These are phyloP conservation scores for Chionis minor DNA, from an alignment of 2,113 vertebrate species.

Conservation along the genomic window DNA sequence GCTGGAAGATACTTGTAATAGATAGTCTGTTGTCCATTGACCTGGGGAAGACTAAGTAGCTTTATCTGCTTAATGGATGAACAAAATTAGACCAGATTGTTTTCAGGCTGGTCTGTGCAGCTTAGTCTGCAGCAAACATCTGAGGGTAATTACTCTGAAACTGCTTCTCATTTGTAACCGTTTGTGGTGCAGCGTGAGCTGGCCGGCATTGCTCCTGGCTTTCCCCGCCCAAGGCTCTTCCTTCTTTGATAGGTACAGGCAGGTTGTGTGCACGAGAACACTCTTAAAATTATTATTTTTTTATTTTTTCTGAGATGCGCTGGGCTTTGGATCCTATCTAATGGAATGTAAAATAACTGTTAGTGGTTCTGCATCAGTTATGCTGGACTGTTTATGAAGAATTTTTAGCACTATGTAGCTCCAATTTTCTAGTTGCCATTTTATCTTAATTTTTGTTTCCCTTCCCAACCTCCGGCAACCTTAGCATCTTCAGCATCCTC, in stretches of 20 bases:
- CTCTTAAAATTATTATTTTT: background rate
- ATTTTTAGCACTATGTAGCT: background rate
- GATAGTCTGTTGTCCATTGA: conserved; percentile 64
- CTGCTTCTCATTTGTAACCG: background rate
- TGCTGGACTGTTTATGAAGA: background rate
- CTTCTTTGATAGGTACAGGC: background rate
- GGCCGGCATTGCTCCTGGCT: background rate
- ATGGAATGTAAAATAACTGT: accelerated
- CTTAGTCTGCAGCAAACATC: conserved; percentile 39
- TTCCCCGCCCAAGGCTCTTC: background rate
- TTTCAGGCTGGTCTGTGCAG: conserved; percentile 46
- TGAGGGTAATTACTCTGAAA: conserved; percentile 3
- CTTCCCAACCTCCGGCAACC: background rate
- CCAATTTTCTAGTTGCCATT: background rate
- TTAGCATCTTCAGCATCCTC: background rate
- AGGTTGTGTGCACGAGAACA: background rate
- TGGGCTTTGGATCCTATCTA: background rate
- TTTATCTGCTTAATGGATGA: conserved; percentile 83
- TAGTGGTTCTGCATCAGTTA: background rate
- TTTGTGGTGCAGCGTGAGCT: background rate
- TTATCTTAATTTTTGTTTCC: background rate
- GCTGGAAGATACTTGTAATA: conserved; percentile 57
- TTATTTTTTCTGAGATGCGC: background rate
- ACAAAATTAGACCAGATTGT: conserved; percentile 83
- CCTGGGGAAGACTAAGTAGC: conserved; percentile 78